Percentiles rank a stretch among this genome's conserved stretches.
phyloP scores from a whole-genome alignment of 2,797 vertebrate genomes.

The Rhinichthys osculus region DNA sequence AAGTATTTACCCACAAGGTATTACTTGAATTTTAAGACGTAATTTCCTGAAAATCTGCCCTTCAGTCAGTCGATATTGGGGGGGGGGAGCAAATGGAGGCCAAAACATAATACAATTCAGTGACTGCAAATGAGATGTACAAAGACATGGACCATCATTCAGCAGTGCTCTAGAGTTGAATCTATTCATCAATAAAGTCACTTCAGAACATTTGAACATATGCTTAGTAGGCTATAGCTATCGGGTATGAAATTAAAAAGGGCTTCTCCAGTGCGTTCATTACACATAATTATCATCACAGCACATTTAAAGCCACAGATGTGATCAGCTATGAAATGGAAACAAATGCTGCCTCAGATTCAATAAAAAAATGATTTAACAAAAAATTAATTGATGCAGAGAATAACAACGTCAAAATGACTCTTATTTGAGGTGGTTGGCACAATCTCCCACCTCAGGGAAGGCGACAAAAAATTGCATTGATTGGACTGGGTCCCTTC shows the following conservation, averaged over 20 bases:
- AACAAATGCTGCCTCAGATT: background rate
- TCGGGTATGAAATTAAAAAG: constrained; percentile 35
- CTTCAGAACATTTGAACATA: constrained; percentile 30
- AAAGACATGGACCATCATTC: background rate
- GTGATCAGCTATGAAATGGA: constrained; percentile 10
- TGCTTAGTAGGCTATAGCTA: background rate
- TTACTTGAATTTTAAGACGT: background rate
- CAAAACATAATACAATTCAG: background rate
- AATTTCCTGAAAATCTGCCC: background rate
- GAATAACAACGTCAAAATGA: background rate
- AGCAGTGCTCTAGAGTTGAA: background rate
- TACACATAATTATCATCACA: constrained; percentile 5
- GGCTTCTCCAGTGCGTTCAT: background rate
- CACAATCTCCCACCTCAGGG: background rate
- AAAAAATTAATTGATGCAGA: constrained; percentile 14
- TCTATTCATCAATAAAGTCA: constrained; percentile 2
- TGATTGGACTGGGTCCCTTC: constrained; percentile 7
- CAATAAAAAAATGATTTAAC: constrained; percentile 1
- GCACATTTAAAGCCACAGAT: background rate
- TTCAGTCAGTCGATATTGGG: background rate
- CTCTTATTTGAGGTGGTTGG: constrained; percentile 11
- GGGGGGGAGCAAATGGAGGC: background rate
- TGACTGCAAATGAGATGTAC: background rate
- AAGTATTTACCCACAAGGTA: background rate
- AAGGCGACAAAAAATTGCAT: background rate